phyloP scores from a whole-genome alignment of 2,113 vertebrate species.

The Antidorcas marsupialis region DNA sequence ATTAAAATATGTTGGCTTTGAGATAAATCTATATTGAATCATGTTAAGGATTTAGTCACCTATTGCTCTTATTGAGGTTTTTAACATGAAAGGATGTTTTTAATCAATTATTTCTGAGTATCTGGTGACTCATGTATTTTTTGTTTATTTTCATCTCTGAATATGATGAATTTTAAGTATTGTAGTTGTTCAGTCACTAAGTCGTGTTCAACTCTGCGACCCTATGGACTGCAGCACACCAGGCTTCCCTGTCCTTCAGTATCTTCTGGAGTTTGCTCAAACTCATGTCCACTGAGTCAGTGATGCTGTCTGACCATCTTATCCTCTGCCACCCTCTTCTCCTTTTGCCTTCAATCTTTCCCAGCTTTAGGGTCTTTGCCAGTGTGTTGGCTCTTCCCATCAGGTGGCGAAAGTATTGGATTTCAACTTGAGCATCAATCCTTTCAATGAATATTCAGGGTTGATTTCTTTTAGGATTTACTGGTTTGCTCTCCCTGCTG shows the following conservation, averaged over 20 bases:
- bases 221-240: background rate
- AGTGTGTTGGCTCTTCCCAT: background rate
- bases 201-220: rapidly evolving
- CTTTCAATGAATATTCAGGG: background rate
- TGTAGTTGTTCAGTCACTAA: background rate
- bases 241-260: background rate
- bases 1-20: background rate
- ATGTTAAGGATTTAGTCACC: background rate
- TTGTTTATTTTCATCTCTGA: background rate
- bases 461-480: no score
- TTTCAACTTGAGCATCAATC: background rate
- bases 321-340: background rate
- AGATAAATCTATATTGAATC: background rate
- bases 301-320: background rate
- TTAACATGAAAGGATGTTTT: background rate
- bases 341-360: background rate
- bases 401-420: background rate
- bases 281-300: background rate
- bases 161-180: background rate
- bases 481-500: no score
- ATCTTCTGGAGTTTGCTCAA: background rate
- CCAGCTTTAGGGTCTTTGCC: background rate
- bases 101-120: background rate
- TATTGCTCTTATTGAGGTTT: background rate
- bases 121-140: background rate